phyloP scores from a whole-genome alignment of 2,113 vertebrate genomes.

The Gymnorhina tibicen region DNA sequence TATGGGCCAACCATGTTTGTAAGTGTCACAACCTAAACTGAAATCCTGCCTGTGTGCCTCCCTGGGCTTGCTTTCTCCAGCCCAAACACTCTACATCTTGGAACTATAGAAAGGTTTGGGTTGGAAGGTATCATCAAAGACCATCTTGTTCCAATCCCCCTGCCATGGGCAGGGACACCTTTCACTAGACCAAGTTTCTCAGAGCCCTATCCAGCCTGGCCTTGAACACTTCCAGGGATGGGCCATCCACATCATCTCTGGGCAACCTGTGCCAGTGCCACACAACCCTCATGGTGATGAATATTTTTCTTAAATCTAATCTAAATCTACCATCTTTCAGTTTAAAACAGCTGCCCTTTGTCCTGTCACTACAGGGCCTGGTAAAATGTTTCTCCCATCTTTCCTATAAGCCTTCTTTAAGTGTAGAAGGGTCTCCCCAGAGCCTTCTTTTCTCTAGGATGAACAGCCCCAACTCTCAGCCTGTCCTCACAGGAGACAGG shows the following conservation, averaged over 20 bases:
- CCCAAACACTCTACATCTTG: background rate
- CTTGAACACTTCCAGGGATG: background rate
- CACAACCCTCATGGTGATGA: background rate
- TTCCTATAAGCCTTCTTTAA: background rate
- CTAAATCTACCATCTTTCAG: background rate
- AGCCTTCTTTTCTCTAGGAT: background rate
- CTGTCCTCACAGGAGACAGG: background rate
- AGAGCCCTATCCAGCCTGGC: background rate
- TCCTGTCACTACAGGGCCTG: background rate
- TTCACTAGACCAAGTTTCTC: background rate
- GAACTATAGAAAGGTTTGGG: background rate
- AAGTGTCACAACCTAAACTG: conserved; percentile 46
- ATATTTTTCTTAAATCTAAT: background rate
- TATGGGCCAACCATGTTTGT: conserved; percentile 94
- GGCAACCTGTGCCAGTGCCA: background rate
- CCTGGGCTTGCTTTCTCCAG: background rate
- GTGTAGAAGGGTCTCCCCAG: background rate
- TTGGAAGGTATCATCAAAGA: background rate
- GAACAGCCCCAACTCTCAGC: background rate
- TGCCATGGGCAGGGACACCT: background rate
- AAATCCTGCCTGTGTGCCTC: accelerated
- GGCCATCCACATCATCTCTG: background rate
- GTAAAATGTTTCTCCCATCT: background rate
- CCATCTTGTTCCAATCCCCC: background rate
- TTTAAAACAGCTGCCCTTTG: background rate